phyloP scores from a whole-genome alignment of 30 jellyfish, hydroid and myxozoan species.

The Aurelia aurita region DNA sequence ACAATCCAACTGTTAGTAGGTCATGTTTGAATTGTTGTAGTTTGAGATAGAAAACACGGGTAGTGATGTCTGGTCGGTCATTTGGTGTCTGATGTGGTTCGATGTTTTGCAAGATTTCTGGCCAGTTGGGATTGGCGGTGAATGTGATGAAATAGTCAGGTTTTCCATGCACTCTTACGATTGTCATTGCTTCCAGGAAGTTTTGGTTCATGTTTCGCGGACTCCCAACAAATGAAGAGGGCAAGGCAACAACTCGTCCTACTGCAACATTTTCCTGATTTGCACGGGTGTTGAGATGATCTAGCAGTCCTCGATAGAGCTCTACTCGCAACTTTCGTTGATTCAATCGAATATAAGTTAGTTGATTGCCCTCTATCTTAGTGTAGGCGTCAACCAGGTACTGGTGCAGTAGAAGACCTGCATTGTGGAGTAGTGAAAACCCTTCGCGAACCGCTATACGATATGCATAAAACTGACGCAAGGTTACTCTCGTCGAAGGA shows the following conservation, averaged over 20 bases:
- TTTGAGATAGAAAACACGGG: conserved; percentile 34
- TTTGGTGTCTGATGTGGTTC: conserved; percentile 14
- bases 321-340: conserved; percentile 34
- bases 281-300: conserved; percentile 13
- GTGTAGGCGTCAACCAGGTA: conserved; percentile 18
- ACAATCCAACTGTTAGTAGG: neutral
- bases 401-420: conserved; percentile 21
- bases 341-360: conserved; percentile 9
- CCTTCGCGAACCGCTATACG: conserved; percentile 8
- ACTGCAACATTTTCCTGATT: neutral
- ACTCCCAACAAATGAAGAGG: conserved; percentile 52
- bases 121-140: conserved; percentile 73
- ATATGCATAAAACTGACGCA: conserved; percentile 31
- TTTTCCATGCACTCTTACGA: conserved; percentile 41
- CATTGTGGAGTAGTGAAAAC: conserved; percentile 17
- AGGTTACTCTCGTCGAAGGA: neutral
- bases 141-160: conserved; percentile 70
- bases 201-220: conserved; percentile 50
- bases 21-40: conserved; percentile 30
- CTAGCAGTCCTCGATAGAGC: conserved; percentile 18
- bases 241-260: conserved; percentile 41
- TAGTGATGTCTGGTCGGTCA: conserved; percentile 67
- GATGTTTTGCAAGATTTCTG: conserved; percentile 25
- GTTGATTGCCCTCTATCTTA: conserved; percentile 24
- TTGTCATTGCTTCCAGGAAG: conserved; percentile 66